These are phyloP conservation scores for Atrichornis clamosus DNA, from an alignment of 2,113 vertebrate genomes.

Conservation along the genomic window DNA sequence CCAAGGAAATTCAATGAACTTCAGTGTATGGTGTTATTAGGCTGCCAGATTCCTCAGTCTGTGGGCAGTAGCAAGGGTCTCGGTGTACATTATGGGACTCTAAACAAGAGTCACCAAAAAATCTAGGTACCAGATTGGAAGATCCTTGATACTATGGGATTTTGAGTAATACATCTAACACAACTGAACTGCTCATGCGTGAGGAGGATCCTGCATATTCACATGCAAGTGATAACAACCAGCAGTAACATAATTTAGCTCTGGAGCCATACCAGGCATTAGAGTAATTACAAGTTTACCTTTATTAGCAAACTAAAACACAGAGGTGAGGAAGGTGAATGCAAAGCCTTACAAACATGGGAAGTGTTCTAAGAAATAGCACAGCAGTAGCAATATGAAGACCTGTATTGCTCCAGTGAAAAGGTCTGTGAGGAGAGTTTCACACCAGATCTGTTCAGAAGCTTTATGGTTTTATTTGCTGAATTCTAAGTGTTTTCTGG, in stretches of 20 bases:
- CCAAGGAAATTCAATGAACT: not conserved
- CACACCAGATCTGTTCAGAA: not conserved
- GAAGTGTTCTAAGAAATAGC: not conserved
- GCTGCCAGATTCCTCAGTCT: not conserved
- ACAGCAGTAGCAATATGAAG: not conserved
- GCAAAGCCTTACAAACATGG: not conserved
- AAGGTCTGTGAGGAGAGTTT: not conserved
- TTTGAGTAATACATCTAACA: not conserved
- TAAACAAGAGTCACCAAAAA: not conserved
- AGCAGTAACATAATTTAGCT: not conserved
- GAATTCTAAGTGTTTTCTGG: not conserved
- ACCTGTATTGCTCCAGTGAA: not conserved
- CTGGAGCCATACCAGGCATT: not conserved
- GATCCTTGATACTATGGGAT: not conserved
- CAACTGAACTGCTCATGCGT: not conserved
- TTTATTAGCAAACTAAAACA: not conserved
- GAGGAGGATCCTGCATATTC: not conserved
- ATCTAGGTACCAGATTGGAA: not conserved
- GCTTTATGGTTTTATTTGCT: not conserved
- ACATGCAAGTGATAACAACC: not conserved
- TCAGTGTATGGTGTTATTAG: not conserved
- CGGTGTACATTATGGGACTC: fast-evolving
- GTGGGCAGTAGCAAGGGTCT: not conserved
- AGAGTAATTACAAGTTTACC: not conserved
- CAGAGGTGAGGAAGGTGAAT: not conserved